Evolutionary conservation across 2,797 vertebrate species (phyloP).

Genomic region (Pseudopleuronectes americanus): DNA sequence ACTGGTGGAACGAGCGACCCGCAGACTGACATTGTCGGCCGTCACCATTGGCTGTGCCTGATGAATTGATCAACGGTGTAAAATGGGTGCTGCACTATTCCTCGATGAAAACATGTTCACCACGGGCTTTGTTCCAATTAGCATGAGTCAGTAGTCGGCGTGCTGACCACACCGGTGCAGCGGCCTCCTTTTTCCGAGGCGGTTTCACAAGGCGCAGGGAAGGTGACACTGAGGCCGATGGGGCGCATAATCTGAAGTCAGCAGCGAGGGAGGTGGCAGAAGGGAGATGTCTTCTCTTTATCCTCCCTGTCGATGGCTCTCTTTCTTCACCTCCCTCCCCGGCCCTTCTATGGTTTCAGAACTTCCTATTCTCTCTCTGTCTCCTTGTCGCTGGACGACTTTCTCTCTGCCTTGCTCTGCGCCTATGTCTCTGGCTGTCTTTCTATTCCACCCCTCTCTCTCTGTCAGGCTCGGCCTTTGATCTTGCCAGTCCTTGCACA

Average conservation of each 20-base stretch:
- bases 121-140: slow-evolving; percentile 46
- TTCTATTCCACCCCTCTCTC: slow-evolving; percentile 28
- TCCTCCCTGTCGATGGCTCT: slow-evolving; percentile 63
- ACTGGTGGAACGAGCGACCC: not conserved
- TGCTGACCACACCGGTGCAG: slow-evolving; percentile 61
- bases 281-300: slow-evolving; percentile 73
- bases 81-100: not conserved
- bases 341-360: slow-evolving; percentile 70
- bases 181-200: slow-evolving; percentile 46
- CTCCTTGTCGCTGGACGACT: slow-evolving; percentile 74
- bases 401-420: slow-evolving; percentile 61
- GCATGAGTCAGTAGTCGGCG: slow-evolving; percentile 49
- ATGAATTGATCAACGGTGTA: not conserved
- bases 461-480: slow-evolving; percentile 73
- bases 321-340: slow-evolving; percentile 56
- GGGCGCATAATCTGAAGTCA: slow-evolving; percentile 66
- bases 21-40: not conserved
- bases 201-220: slow-evolving; percentile 56
- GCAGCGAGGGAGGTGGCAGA: slow-evolving; percentile 74
- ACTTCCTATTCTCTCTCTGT: slow-evolving; percentile 74
- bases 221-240: slow-evolving; percentile 71
- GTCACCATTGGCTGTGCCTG: not conserved
- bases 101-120: slow-evolving; percentile 26
- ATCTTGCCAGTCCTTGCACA: slow-evolving; percentile 77
- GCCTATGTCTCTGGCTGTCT: slow-evolving; percentile 63